Evolutionary conservation across 2,797 vertebrate species (phyloP), one percentile per base, ranked within the genome.

Genomic region (Otolemur crassicaudatus): DNA sequence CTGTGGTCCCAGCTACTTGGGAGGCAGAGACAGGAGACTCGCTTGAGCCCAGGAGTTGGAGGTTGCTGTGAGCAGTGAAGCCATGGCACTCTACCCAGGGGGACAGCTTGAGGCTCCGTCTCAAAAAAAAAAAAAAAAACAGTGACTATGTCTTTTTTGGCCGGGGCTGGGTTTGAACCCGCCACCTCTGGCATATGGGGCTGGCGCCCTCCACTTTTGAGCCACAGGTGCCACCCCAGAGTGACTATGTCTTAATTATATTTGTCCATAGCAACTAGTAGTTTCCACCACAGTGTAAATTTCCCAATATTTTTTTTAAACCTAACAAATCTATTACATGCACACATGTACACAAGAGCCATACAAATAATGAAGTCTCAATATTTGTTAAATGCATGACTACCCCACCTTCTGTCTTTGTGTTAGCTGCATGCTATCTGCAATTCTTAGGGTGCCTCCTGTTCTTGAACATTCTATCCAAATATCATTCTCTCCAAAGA

Each of bases 371-470:
- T 67, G 29, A 83, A 72, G 58, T 94, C 53, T 27, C n/a, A 46
- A 0, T 73, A 63, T 80, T 81, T 81, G 34, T 80, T 85, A 70
- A 81, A 65, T 84, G n/a, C 27, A 11, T 60, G 82, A 53, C 72
- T 58, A 82, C n/a, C 58, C 22, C 31, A 46, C 11, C 4, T 72
- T 87, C 56, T 67, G 14, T 61, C 81, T 90, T 88, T 72, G 27
- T 60, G 70, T 92, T 77, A 79, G 46, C 23, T 63, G 13, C 20
- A 5, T 2, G 17, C 40, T 40, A n/a, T 16, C 12, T 23, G 25
- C 56, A 84, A 31, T 46, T 76, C 70, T 79, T 72, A 88, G 94
- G 81, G 81, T 70, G 70, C 25, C n/a, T 40, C 63, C 84, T 80
- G 58, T 53, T 67, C 87, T 87, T 91, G 23, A 46, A 63, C 11